Conservation (phyloP, 2,113 vertebrate species). For the Eubucco bourcierii region DNA sequence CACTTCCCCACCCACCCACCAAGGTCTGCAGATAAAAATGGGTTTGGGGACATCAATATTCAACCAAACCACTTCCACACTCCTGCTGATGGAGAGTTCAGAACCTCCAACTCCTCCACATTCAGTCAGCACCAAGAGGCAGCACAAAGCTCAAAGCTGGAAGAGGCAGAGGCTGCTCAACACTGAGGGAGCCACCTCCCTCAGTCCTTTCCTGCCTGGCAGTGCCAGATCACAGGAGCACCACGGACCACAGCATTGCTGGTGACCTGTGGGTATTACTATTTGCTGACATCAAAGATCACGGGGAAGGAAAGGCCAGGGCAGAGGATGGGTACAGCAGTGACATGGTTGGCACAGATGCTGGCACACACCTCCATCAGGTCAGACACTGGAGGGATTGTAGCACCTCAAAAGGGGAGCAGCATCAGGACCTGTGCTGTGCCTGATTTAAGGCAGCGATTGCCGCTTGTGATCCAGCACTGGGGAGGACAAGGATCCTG, state of each 20-base stretch:
- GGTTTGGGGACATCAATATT: not conserved
- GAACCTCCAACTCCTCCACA: not conserved
- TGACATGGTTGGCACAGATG: not conserved
- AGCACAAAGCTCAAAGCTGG: not conserved
- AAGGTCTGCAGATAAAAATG: constrained; percentile 3
- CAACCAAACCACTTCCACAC: constrained; percentile 6
- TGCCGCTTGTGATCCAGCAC: not conserved
- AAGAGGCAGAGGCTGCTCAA: not conserved
- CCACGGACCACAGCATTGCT: not conserved
- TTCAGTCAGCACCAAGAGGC: constrained; percentile 39
- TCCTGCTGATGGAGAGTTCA: not conserved
- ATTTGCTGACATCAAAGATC: not conserved
- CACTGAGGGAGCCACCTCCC: not conserved
- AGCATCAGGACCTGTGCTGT: constrained; percentile 26
- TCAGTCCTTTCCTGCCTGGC: not conserved
- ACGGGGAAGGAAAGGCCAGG: not conserved
- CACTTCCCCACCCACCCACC: not conserved
- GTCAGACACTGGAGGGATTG: not conserved
- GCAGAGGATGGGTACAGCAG: not conserved
- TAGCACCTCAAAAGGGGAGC: constrained; percentile 55
- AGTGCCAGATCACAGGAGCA: not conserved
- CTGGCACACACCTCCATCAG: not conserved
- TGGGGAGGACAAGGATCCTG: not conserved
- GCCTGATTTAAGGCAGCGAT: constrained; percentile 43
- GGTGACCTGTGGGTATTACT: constrained; percentile 37